A percentile compares a stretch with the other conserved stretches of the same genome.
These are phyloP conservation scores for Thumatha senex DNA, from an alignment of 2,888 invertebrate genomes.

Conservation along the genomic window DNA sequence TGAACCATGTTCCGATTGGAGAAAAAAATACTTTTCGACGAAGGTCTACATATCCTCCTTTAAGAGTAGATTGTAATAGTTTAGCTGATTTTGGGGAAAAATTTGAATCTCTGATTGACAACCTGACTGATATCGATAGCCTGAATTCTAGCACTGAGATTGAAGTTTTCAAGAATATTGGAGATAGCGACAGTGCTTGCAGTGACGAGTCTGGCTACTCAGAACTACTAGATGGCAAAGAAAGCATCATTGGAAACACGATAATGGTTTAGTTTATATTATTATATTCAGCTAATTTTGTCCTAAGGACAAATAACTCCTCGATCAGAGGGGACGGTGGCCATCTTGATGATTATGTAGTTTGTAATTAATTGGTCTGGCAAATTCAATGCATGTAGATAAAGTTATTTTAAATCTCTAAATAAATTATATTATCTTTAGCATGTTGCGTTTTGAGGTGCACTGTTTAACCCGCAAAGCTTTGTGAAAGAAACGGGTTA, in stretches of 20 bases:
- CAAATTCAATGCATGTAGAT: constrained; percentile 44
- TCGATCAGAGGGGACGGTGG: constrained; percentile 20
- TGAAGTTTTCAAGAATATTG: constrained; percentile 77
- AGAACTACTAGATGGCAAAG: constrained; percentile 86
- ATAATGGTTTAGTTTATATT: constrained; percentile 66
- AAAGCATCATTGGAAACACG: constrained; percentile 76
- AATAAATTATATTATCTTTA: constrained; percentile 29
- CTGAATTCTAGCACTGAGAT: constrained; percentile 69
- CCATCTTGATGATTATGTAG: constrained; percentile 26
- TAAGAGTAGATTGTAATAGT: constrained; percentile 53
- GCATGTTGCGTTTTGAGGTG: constrained; percentile 21
- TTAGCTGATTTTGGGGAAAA: constrained; percentile 62
- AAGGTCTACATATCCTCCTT: constrained; percentile 74
- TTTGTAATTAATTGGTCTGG: constrained; percentile 30
- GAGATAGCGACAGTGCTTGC: constrained; percentile 91
- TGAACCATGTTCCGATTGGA: constrained; percentile 77
- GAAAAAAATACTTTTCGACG: constrained; percentile 72
- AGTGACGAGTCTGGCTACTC: constrained; percentile 97
- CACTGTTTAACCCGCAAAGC: constrained; percentile 11
- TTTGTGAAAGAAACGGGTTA: constrained; percentile 8
- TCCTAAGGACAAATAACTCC: constrained; percentile 24
- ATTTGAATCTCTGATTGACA: constrained; percentile 73
- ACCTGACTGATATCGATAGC: constrained; percentile 68
- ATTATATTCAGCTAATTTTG: constrained; percentile 9
- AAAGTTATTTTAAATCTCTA: constrained; percentile 36